phyloP scores from a whole-genome alignment of 2,113 vertebrate species.

The Nibea coibor region DNA sequence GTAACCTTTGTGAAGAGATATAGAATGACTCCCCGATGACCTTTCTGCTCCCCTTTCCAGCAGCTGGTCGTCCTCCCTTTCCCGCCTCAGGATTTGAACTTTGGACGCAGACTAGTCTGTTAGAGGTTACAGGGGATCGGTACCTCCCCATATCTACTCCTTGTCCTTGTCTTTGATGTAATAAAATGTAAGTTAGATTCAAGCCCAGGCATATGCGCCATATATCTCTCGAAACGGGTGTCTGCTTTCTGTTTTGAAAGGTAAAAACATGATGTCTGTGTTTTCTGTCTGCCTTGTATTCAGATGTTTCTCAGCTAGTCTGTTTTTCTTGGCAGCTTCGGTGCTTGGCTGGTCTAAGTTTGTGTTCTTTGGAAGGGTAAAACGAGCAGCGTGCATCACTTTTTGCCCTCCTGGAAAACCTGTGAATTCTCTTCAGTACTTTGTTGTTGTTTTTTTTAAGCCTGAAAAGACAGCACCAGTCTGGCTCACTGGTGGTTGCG shows the following conservation, averaged over 20 bases:
- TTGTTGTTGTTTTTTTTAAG: background rate
- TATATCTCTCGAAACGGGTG: slow-evolving; percentile 6
- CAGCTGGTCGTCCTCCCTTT: slow-evolving; percentile 49
- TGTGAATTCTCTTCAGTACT: background rate
- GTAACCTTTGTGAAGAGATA: slow-evolving; percentile 42
- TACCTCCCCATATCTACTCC: background rate
- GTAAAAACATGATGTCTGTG: slow-evolving; percentile 12
- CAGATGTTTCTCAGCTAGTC: slow-evolving; percentile 6
- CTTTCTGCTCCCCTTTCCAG: slow-evolving; percentile 50
- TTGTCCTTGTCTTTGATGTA: background rate
- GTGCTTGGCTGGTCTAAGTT: slow-evolving; percentile 18
- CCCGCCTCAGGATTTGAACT: slow-evolving; percentile 63
- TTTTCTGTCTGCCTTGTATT: slow-evolving; percentile 13
- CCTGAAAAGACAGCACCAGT: background rate
- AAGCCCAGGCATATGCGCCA: background rate
- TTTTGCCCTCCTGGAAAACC: slow-evolving; percentile 35
- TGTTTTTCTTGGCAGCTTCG: slow-evolving; percentile 53
- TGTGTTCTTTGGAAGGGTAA: slow-evolving; percentile 62
- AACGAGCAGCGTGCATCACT: slow-evolving; percentile 2
- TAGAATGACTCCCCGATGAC: slow-evolving; percentile 44
- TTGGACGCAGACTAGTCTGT: slow-evolving; percentile 13
- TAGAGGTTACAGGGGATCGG: slow-evolving; percentile 6
- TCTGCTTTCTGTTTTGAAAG: slow-evolving; percentile 12
- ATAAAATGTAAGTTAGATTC: background rate
- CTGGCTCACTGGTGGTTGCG: background rate